Evolutionary conservation across 2,888 invertebrate species (phyloP).

Genomic region (Melanostoma scalare): DNA sequence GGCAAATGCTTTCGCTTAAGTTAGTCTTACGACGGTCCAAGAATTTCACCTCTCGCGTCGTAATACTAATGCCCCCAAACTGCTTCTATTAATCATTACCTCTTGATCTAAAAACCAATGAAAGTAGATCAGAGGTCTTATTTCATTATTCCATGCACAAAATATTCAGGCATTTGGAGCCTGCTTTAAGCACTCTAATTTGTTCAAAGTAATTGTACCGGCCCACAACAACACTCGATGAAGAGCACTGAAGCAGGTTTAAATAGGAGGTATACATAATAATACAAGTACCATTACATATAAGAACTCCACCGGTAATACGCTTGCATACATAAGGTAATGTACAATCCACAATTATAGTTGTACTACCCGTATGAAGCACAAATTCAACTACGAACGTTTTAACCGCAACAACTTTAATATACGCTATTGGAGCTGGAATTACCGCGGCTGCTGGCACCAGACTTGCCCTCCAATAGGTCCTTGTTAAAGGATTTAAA

Average conservation of each 20-base stretch:
- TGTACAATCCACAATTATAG: too few relatives aligned
- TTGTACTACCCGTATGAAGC: too few relatives aligned
- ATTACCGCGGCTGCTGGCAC: conserved; percentile 84
- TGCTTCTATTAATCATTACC: conserved; percentile 17
- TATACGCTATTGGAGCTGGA: conserved; percentile 54
- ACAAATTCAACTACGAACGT: too few relatives aligned
- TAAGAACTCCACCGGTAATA: conserved; percentile 9
- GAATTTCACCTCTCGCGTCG: conserved; percentile 74
- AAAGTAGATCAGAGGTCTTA: neutral
- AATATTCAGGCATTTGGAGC: conserved; percentile 29
- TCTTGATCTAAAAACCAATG: conserved; percentile 5
- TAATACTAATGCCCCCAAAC: conserved; percentile 17
- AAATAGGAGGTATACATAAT: neutral
- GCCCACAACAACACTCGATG: too few relatives aligned
- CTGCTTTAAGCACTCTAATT: conserved; percentile 3
- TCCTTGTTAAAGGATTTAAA: too few relatives aligned
- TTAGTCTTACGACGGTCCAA: conserved; percentile 73
- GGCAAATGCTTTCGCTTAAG: conserved; percentile 45
- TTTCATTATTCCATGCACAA: conserved; percentile 10
- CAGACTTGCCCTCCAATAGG: conserved; percentile 53
- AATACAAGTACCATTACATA: neutral
- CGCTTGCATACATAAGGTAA: too few relatives aligned
- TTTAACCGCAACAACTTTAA: too few relatives aligned
- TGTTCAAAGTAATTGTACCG: too few relatives aligned
- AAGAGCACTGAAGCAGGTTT: too few relatives aligned